Evolutionary conservation across 2,113 vertebrate species (phyloP).

Genomic region (Phyllostomus hastatus): DNA sequence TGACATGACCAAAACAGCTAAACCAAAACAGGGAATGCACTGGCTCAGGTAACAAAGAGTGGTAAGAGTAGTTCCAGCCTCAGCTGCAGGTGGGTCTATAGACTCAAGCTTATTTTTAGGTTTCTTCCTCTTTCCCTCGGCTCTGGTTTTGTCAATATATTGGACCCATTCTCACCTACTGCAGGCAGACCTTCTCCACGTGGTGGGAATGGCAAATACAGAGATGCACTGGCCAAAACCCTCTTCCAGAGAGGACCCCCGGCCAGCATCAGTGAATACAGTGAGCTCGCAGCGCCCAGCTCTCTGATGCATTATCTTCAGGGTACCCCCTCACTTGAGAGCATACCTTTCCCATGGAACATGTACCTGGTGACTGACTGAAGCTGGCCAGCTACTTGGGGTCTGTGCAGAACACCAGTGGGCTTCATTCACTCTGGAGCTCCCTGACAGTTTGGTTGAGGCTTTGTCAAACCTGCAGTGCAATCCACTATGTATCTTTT

Average conservation of each 20-base stretch:
- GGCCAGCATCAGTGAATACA: background rate
- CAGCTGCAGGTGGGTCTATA: background rate
- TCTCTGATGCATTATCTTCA: background rate
- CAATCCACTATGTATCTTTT: background rate
- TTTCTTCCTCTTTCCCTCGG: background rate
- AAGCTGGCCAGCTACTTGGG: background rate
- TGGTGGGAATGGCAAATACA: background rate
- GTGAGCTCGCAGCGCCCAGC: background rate
- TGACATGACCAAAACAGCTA: background rate
- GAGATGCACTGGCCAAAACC: background rate
- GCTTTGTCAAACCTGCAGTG: background rate
- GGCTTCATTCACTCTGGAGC: background rate
- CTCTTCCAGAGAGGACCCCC: background rate
- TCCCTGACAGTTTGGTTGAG: background rate
- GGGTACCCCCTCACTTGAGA: background rate
- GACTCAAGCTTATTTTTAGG: background rate
- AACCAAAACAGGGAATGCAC: background rate
- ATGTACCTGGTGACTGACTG: background rate
- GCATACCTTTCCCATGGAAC: background rate
- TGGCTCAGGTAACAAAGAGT: background rate
- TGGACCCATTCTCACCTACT: background rate
- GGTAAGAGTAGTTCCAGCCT: background rate
- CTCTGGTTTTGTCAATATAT: background rate
- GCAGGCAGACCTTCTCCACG: background rate
- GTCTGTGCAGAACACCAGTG: background rate